These are phyloP conservation scores for Zonotrichia leucophrys DNA, from an alignment of 2,113 vertebrate genomes.

Conservation along the genomic window DNA sequence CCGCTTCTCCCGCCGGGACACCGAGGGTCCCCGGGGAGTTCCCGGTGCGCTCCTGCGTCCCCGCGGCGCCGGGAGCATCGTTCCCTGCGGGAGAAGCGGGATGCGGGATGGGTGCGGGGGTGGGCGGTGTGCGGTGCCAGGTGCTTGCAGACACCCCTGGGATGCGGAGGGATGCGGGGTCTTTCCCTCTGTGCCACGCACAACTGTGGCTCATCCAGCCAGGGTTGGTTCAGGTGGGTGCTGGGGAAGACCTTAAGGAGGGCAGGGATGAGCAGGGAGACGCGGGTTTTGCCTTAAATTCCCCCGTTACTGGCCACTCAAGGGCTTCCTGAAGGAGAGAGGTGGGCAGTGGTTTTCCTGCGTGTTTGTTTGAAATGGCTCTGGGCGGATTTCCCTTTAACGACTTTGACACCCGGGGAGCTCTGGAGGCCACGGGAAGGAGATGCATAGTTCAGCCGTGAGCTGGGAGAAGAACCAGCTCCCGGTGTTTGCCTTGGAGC, in stretches of 20 bases:
- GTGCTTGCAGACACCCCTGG: background rate
- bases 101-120: background rate
- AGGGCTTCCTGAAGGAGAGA: background rate
- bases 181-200: background rate
- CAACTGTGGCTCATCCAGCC: fast-evolving
- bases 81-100: background rate
- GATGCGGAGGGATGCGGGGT: background rate
- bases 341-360: background rate
- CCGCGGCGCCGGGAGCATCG: background rate
- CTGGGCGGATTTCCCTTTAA: background rate
- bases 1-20: background rate
- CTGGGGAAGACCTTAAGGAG: background rate
- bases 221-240: background rate
- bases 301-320: background rate
- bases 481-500: background rate
- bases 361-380: background rate
- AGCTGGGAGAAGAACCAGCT: background rate
- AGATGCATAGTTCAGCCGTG: background rate
- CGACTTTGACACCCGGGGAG: background rate
- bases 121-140: background rate
- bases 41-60: background rate
- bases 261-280: background rate
- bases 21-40: background rate
- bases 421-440: background rate
- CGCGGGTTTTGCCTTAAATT: background rate